These are phyloP conservation scores for Phthorimaea operculella DNA, from an alignment of 1,140 invertebrate species.

Conservation along the genomic window DNA sequence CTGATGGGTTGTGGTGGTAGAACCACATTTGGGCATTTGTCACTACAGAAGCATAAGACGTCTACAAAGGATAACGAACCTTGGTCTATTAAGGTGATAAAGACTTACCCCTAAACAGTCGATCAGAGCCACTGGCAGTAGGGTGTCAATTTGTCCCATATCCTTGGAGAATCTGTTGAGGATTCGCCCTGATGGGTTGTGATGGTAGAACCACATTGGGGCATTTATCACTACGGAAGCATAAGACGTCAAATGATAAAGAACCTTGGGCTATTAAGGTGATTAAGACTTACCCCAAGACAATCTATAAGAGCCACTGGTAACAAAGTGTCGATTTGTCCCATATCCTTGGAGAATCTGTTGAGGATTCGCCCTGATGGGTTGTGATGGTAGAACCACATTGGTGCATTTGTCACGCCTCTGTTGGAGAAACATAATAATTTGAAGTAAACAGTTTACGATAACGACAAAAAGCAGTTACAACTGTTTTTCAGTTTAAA, in stretches of 20 bases:
- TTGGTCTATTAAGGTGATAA: too few species aligned
- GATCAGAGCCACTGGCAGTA: conserved; percentile 75
- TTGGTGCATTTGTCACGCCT: conserved; percentile 53
- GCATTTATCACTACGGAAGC: conserved; percentile 80
- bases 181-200: conserved; percentile 78
- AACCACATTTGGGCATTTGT: conserved; percentile 83
- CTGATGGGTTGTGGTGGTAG: conserved; percentile 83
- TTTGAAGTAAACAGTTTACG: too few species aligned
- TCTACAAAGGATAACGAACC: conserved; percentile 69
- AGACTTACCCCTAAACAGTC: conserved; percentile 72
- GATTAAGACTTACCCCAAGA: conserved; percentile 69
- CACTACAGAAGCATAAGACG: too few species aligned
- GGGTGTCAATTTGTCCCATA: conserved; percentile 81
- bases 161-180: conserved; percentile 85
- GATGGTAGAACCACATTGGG: conserved; percentile 87
- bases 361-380: conserved; percentile 79
- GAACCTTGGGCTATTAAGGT: too few species aligned
- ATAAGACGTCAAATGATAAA: too few species aligned
- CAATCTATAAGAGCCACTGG: conserved; percentile 76
- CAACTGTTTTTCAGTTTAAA: too few species aligned
- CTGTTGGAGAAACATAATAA: too few species aligned
- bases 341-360: conserved; percentile 85
- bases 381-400: conserved; percentile 89
- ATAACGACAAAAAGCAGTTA: too few species aligned
- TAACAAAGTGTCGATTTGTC: conserved; percentile 80